Conservation (phyloP, 2,888 invertebrate genomes). For the Dinocampus coccinellae region DNA sequence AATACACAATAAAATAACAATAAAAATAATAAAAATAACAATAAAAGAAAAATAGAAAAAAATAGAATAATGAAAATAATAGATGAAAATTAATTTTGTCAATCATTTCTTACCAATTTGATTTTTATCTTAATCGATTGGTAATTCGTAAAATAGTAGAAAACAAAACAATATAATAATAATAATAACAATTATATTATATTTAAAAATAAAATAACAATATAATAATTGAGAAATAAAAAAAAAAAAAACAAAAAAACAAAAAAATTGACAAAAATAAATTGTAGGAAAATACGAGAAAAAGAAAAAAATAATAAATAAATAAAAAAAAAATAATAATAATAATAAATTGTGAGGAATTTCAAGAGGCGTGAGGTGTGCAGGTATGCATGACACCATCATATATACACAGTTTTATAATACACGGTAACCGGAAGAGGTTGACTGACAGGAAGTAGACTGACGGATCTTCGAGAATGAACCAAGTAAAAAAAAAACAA, state of each 20-base stretch:
- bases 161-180: too few relatives aligned
- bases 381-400: slow-evolving; percentile 48
- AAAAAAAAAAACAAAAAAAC: background rate
- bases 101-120: background rate
- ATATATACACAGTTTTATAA: too few relatives aligned
- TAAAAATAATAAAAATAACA: background rate
- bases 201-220: too few relatives aligned
- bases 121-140: background rate
- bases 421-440: slow-evolving; percentile 53
- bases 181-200: background rate
- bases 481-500: background rate
- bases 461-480: slow-evolving; percentile 25
- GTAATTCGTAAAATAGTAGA: background rate
- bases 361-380: slow-evolving; percentile 32
- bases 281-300: too few relatives aligned
- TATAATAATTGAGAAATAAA: too few relatives aligned
- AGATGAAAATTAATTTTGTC: background rate
- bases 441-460: slow-evolving; percentile 53
- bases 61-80: background rate
- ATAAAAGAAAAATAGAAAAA: background rate
- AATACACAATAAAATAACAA: background rate
- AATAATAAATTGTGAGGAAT: background rate
- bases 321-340: background rate
- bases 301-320: background rate
- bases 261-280: background rate